Percentiles rank a stretch among this genome's conserved stretches.
Conservation (phyloP, 2,797 vertebrate species). For the Myiotriccus ornatus region DNA sequence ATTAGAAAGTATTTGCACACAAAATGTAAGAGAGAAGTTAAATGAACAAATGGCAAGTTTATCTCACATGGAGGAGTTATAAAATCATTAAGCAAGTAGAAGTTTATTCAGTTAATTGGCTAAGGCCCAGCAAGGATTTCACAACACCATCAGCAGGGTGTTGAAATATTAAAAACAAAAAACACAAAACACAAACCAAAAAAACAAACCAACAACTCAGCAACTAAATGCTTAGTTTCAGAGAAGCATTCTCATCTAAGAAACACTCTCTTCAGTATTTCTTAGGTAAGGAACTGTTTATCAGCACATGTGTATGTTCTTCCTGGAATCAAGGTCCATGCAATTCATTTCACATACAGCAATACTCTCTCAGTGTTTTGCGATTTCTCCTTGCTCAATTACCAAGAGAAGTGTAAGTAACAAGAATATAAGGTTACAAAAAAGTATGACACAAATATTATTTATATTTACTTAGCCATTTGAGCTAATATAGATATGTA, state of each 20-base stretch:
- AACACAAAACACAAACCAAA: neutral
- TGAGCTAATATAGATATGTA: neutral
- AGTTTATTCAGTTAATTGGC: slow-evolving; percentile 44
- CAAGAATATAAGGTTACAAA: neutral
- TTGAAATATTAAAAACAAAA: slow-evolving; percentile 18
- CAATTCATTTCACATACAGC: neutral
- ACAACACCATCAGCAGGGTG: slow-evolving; percentile 40
- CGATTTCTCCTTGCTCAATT: neutral
- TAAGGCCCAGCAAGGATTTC: slow-evolving; percentile 44
- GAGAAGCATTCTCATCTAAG: neutral
- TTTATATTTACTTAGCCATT: neutral
- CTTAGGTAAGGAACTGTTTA: slow-evolving; percentile 36
- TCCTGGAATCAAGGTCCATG: slow-evolving; percentile 15
- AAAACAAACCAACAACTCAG: neutral
- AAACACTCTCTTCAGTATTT: neutral
- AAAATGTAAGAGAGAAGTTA: neutral
- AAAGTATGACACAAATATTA: neutral
- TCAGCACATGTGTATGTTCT: neutral
- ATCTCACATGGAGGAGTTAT: neutral
- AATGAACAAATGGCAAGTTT: neutral
- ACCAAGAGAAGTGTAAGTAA: neutral
- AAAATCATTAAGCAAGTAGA: slow-evolving; percentile 48
- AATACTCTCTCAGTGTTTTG: neutral
- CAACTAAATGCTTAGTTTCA: neutral
- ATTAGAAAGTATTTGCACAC: neutral